phyloP scores from a whole-genome alignment of 2,113 vertebrate genomes.

The Dicerorhinus sumatrensis region DNA sequence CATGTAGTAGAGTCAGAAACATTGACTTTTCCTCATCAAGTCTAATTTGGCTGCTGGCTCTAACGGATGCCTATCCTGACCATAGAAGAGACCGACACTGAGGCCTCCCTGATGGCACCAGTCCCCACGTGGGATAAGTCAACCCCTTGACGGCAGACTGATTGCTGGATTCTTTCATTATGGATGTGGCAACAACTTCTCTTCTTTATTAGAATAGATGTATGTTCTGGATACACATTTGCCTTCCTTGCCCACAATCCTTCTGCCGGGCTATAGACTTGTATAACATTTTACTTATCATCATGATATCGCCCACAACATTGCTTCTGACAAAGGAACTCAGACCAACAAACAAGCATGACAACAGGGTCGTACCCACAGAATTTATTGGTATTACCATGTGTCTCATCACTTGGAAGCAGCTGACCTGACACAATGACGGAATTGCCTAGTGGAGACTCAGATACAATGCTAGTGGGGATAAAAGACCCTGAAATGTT shows the following conservation, averaged over 20 bases:
- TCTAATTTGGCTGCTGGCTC: not conserved
- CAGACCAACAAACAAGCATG: not conserved
- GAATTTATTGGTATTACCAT: not conserved
- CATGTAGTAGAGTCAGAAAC: not conserved
- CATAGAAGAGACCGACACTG: not conserved
- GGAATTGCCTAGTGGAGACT: not conserved
- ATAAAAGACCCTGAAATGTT: not conserved
- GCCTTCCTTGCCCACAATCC: not conserved
- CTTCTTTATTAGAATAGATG: not conserved
- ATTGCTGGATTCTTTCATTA: not conserved
- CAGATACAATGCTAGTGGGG: not conserved
- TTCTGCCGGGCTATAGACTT: not conserved
- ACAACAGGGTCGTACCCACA: not conserved
- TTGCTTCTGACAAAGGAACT: not conserved
- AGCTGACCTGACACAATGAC: not conserved
- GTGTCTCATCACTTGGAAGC: not conserved
- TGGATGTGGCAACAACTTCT: not conserved
- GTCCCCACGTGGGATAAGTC: fast-evolving
- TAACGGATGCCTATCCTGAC: not conserved
- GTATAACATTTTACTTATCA: not conserved
- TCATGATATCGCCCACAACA: not conserved
- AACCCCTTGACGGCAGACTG: not conserved
- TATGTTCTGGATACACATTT: not conserved
- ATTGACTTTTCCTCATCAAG: not conserved
- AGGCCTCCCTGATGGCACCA: not conserved